phyloP scores from a whole-genome alignment of 2,888 invertebrate genomes.

The Dynastes grantii region DNA sequence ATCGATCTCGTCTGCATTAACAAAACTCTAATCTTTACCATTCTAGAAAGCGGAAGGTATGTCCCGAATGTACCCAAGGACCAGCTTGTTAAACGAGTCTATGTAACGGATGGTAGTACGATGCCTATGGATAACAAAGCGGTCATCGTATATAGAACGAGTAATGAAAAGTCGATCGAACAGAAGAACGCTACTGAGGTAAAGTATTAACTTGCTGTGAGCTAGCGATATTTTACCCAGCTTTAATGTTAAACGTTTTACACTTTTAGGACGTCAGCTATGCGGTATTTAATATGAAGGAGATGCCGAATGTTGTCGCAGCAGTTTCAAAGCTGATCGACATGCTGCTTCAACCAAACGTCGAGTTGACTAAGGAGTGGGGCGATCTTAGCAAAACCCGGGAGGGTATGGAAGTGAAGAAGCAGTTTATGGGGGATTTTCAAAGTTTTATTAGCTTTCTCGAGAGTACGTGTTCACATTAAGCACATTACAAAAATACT shows the following conservation, averaged over 20 bases:
- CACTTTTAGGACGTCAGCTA: conserved; percentile 62
- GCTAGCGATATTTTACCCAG: background rate
- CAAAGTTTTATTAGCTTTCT: conserved; percentile 74
- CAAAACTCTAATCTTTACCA: too few species aligned
- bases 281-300: conserved; percentile 63
- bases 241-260: background rate
- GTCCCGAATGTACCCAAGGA: conserved; percentile 67
- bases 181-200: conserved; percentile 80
- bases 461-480: conserved; percentile 67
- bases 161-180: conserved; percentile 75
- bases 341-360: conserved; percentile 69
- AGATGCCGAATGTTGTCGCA: conserved; percentile 63
- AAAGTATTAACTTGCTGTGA: conserved; percentile 60
- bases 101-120: conserved; percentile 77
- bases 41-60: conserved; percentile 77
- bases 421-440: conserved; percentile 75
- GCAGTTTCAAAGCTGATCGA: conserved; percentile 63
- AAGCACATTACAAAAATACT: background rate
- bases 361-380: conserved; percentile 72
- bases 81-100: conserved; percentile 72
- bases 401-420: conserved; percentile 70
- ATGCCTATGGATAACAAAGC: conserved; percentile 77
- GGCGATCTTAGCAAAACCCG: conserved; percentile 72
- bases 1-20: background rate
- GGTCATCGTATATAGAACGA: conserved; percentile 80